Conservation (phyloP, 2,113 vertebrate genomes). For the Seriola dumerili region DNA sequence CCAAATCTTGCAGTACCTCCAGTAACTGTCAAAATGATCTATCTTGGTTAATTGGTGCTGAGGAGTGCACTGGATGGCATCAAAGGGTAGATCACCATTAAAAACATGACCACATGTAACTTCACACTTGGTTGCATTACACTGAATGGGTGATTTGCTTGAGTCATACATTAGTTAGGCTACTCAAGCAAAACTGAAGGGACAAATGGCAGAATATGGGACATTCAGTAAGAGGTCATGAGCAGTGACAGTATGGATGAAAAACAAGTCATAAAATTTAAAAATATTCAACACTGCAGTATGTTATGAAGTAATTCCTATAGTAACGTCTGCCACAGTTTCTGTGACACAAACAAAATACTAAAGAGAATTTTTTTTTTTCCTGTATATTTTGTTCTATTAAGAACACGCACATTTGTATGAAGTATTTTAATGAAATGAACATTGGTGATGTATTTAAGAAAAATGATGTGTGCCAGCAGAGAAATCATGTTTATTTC, state of each 20-base stretch:
- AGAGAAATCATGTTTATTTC: too few relatives aligned
- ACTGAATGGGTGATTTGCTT: conserved; percentile 1
- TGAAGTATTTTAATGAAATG: too few relatives aligned
- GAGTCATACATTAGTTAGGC: conserved; percentile 4
- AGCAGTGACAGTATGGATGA: background rate
- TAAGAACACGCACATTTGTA: too few relatives aligned
- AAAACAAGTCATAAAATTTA: conserved; percentile 7
- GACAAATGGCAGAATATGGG: background rate
- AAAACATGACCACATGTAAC: background rate
- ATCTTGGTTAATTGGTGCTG: conserved; percentile 33
- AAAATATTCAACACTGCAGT: conserved; percentile 9
- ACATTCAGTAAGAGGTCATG: background rate
- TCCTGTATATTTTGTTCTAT: too few relatives aligned
- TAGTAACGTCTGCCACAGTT: too few relatives aligned
- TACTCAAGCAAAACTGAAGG: conserved; percentile 5
- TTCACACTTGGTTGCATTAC: background rate
- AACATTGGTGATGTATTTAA: too few relatives aligned
- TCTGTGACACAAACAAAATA: too few relatives aligned
- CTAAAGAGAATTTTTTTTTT: too few relatives aligned
- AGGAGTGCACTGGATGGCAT: background rate
- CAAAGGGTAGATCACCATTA: background rate
- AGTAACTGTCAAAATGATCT: background rate
- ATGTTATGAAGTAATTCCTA: background rate
- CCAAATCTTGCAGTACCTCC: background rate
- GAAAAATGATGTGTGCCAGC: too few relatives aligned